phyloP scores from a whole-genome alignment of 2,797 vertebrate species.

The Adelosebastes latens region DNA sequence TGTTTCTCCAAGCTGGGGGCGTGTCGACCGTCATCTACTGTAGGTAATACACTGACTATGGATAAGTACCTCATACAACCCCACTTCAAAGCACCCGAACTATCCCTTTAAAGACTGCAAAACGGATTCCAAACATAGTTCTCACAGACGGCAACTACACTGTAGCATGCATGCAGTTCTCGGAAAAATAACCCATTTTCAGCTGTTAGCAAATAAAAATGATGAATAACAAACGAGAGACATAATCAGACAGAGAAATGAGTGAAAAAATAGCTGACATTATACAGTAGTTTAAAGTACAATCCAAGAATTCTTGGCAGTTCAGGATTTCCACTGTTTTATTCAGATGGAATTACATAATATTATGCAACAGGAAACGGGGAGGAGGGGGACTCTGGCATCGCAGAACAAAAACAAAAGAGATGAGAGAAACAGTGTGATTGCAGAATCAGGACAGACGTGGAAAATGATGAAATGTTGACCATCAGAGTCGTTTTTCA shows the following conservation, averaged over 20 bases:
- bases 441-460: neutral
- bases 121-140: neutral
- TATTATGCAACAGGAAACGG: constrained; percentile 40
- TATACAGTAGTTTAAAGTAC: neutral
- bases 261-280: neutral
- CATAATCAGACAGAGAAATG: neutral
- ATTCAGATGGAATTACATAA: constrained; percentile 30
- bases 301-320: constrained; percentile 28
- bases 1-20: too few species aligned
- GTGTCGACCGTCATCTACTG: too few species aligned
- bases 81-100: too few species aligned
- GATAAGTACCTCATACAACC: too few species aligned
- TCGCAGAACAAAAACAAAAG: constrained; percentile 28
- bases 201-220: neutral
- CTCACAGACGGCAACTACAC: neutral
- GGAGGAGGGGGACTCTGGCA: neutral
- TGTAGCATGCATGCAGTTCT: neutral
- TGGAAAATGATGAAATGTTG: constrained; percentile 23
- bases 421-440: constrained; percentile 45
- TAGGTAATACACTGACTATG: too few species aligned
- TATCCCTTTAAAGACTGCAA: neutral
- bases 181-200: neutral
- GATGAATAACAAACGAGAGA: neutral
- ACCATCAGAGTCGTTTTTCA: neutral
- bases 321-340: constrained; percentile 24